Evolutionary conservation across 2,888 invertebrate genomes (phyloP), one percentile per base, ranked within the genome.

Genomic region (Amphimallon solstitiale): DNA sequence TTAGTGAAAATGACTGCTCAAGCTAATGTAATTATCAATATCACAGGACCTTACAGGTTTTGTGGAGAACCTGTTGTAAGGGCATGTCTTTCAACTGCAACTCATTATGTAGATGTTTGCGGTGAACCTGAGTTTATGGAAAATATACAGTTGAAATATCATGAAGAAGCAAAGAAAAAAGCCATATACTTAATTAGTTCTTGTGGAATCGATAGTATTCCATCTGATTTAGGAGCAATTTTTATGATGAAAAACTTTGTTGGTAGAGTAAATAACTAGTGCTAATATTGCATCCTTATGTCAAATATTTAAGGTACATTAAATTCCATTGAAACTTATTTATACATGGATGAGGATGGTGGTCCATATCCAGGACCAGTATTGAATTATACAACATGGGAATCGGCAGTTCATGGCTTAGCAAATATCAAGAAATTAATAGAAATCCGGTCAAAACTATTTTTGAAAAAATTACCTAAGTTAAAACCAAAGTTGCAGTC

Each of bases 191-290:
- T 98, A 6, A 84, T 98, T 23, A 95, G 94, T 72, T 92, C 97
- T 1, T 97, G 97, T 83, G 98, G 98, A 29, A 93, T 94, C 80
- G 98, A 98, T 82, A 92, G 94, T 76, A 91, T 98, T 71, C 97
- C 97, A 12, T 87, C 89, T 49, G 98, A 98, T 78, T 83, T 97
- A 82, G 97, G 98, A 0, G 83, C 92, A 0, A 81, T 91, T n/a
- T 94, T 87, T 80, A 83, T 93, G 40, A 88, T 92, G 76, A 84
- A 92, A 70, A 87, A 94, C 74, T 95, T 95, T 77, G 86, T 86
- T 69, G 94, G 93, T 84, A 79, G 80, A 6, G 10, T 6, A 1
- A 49, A 38, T 38, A 34, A 12, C 3, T 56, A 37, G 10, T 12
- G 5, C 9, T 4, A 45, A 17, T 14, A n/a, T 12, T 43, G 45